phyloP scores from a whole-genome alignment of 2,113 vertebrate genomes.

The Philantomba maxwellii region DNA sequence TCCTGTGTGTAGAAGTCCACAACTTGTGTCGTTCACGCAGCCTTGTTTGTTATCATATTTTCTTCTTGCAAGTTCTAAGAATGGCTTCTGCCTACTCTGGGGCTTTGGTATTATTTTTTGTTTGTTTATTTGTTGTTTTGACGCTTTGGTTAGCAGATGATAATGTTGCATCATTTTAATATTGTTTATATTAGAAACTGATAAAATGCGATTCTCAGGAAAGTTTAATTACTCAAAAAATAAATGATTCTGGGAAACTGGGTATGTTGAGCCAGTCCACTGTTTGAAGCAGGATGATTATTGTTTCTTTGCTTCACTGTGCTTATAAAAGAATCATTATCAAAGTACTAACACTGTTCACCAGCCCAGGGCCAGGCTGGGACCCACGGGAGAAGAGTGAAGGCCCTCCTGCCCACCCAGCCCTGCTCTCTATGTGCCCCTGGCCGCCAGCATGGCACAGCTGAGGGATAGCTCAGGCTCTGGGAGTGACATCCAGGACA shows the following conservation, averaged over 20 bases:
- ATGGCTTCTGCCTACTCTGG: not conserved
- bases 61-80: not conserved
- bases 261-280: not conserved
- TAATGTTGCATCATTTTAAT: not conserved
- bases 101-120: not conserved
- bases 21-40: not conserved
- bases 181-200: not conserved
- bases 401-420: not conserved
- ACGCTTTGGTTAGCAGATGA: not conserved
- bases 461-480: not conserved
- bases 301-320: not conserved
- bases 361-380: not conserved
- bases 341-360: not conserved
- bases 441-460: accelerated
- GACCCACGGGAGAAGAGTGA: accelerated
- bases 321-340: not conserved
- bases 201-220: not conserved
- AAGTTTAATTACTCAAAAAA: not conserved
- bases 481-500: no score
- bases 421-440: not conserved
- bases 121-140: not conserved
- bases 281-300: not conserved
- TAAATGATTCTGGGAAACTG: not conserved
- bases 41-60: not conserved
- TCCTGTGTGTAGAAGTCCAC: not conserved